Base-by-base conservation (phyloP, 2,113 vertebrate species). In the Eonycteris spelaea region DNA sequence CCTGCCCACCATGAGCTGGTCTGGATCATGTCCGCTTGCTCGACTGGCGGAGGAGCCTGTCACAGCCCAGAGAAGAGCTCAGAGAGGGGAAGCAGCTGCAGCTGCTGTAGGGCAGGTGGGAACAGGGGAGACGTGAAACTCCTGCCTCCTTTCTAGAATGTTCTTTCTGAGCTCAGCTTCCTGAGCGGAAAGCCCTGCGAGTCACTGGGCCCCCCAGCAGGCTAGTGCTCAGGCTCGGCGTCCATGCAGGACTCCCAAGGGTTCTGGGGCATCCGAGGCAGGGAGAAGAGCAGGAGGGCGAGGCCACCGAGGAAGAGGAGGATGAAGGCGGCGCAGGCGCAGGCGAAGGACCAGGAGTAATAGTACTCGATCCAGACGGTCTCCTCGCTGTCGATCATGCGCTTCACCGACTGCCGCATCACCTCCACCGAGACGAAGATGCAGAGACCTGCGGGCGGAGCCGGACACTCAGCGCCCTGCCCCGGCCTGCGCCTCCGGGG, bases 211-310 rank as follows among this genome's bases (percentile, higher is more conserved):
- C 38, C 24, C 24, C 2, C 40, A 2, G 48, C n/a, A 14, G 2
- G 1, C 98, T 98, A 99, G 96, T 98, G 98, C 35, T 99, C 99
- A 0, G 99, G 99, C 59, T 99, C 99, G 0, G 99, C 99, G 0
- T 99, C 99, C 99, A 99, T 99, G 98, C 99, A 99, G 48, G 99
- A 99, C 98, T 99, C 99, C 99, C 99, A 99, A 5, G 99, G 99
- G 97, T 99, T 99, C 97, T 98, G 99, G 85, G 99, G 99, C 99
- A 99, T 99, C 38, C 99, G 99, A 22, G 99, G 99, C 98, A 99
- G 99, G 9, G 99, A 99, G 78, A 99, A 98, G 57, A 99, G 70
- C 35, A 99, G 98, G 18, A 99, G 99, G 24, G 97, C 94, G 0
- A 99, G 97, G 82, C 99, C 99, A 0, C 98, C 98, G 86, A 99